Evolutionary conservation across 1,140 invertebrate species (phyloP), one percentile per base, ranked within the genome.

Genomic region (Bombus balteatus): DNA sequence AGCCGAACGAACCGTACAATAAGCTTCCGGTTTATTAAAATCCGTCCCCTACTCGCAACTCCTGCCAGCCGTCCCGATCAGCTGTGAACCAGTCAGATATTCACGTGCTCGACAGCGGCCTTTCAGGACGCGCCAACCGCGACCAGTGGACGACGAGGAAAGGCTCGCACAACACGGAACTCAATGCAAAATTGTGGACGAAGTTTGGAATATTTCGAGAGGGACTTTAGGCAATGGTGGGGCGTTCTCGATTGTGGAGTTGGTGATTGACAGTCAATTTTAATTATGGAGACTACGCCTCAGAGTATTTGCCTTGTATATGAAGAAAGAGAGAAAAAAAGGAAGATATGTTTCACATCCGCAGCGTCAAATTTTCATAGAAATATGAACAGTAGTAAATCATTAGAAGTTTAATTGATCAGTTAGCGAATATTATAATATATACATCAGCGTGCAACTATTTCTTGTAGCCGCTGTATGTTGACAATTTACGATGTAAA

Each of bases 11-110:
- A 78, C n/a, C 80, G 68, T 43, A 91, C 91, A 90, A 91, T 92
- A 83, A 89, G 76, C 72, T 91, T 92, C 91, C 90, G 89, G 91
- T 92, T 90, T 90, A 92, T 90, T 90, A 90, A 92, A 92, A 91
- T 88, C 81, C 86, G 34, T 34, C 79, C 86, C 47, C 28, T 32
- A 9, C 25, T 13, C 47, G 47, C 41, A 80, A 34, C 25, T 25
- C 41, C 41, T 43, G n/a, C 39, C 79, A 65, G 18, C 25, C 43
- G 84, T 89, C 80, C 62, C 80, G 72, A 81, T 88, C 88, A 62
- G 47, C 59, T 80, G 88, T 53, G 70, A 81, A 78, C 75, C 37
- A 53, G 18, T 70, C 5, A 47, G 68, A 81, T 73, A 78, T 88
- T 78, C 88, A 65, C 41, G 74, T 39, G 28, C 71, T 76, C 74